A percentile compares a stretch with the other conserved stretches of the same genome.
phyloP scores from a whole-genome alignment of 2,113 vertebrate species.

The Anser cygnoides region DNA sequence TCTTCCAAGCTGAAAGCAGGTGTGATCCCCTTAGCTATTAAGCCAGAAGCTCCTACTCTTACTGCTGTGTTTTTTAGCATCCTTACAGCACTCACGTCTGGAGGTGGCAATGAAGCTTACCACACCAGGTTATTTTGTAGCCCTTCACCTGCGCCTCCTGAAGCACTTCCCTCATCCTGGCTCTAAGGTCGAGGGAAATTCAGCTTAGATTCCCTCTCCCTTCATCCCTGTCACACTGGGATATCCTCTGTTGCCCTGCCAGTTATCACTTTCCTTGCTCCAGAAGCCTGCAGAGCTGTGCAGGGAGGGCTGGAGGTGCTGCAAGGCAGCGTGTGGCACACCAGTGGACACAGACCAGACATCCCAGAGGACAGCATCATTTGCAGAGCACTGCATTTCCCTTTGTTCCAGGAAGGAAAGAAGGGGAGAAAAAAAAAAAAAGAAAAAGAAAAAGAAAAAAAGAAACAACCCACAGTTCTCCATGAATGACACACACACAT shows the following conservation, averaged over 20 bases:
- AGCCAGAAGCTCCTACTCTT: not conserved
- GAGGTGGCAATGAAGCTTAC: not conserved
- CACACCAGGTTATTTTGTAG: not conserved
- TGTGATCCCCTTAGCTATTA: not conserved
- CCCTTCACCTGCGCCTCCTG: not conserved
- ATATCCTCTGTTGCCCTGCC: not conserved
- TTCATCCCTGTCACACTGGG: not conserved
- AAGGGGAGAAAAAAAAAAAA: not conserved
- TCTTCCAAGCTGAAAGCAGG: not conserved
- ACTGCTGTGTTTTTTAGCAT: not conserved
- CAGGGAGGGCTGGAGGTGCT: not conserved
- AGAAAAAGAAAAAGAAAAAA: not conserved
- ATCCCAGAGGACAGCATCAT: rapidly evolving
- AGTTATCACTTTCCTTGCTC: not conserved
- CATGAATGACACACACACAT: not conserved
- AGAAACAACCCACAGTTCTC: not conserved
- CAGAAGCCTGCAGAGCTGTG: not conserved
- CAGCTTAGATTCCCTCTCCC: not conserved
- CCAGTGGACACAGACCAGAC: not conserved
- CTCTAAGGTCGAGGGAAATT: not conserved
- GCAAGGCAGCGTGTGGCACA: not conserved
- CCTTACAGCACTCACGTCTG: not conserved
- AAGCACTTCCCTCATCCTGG: not conserved
- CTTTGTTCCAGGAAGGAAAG: not conserved
- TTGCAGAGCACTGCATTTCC: rapidly evolving